Percentiles rank a stretch among this genome's conserved stretches.
These are phyloP conservation scores for Bilobella aurantiaca DNA, from an alignment of 1,140 invertebrate genomes.

Conservation along the genomic window DNA sequence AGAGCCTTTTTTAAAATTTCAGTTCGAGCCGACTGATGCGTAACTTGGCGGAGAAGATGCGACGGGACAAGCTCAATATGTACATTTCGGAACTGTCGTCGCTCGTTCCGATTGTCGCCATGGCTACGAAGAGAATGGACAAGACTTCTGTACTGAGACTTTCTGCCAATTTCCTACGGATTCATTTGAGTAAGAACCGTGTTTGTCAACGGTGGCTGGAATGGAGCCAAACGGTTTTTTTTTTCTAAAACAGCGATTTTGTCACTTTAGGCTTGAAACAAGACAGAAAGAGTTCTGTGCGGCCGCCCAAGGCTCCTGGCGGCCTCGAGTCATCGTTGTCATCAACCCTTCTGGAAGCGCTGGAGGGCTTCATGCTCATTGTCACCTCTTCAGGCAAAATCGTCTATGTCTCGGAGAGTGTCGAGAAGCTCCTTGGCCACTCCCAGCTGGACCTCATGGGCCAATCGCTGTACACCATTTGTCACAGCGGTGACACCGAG, in stretches of 20 bases:
- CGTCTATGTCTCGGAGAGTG: constrained; percentile 71
- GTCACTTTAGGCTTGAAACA: constrained; percentile 29
- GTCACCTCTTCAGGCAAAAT: constrained; percentile 70
- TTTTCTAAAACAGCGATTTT: background rate
- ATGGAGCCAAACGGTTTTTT: background rate
- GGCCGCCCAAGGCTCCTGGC: constrained; percentile 16
- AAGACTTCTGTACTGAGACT: constrained; percentile 79
- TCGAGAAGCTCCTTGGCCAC: constrained; percentile 71
- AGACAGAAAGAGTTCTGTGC: constrained; percentile 13
- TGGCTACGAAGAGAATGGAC: constrained; percentile 67
- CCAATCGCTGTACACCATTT: constrained; percentile 64
- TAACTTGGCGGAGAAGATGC: constrained; percentile 76
- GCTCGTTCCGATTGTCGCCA: constrained; percentile 69
- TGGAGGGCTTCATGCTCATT: constrained; percentile 60
- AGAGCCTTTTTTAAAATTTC: constrained; percentile 26
- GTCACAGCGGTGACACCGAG: constrained; percentile 63
- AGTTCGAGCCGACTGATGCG: constrained; percentile 63
- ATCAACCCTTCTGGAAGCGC: constrained; percentile 45
- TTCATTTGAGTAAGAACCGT: constrained; percentile 50
- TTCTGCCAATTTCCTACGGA: constrained; percentile 61
- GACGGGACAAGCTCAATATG: constrained; percentile 76
- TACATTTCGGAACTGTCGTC: constrained; percentile 70
- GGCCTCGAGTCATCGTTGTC: constrained; percentile 28
- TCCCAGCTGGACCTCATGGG: constrained; percentile 75
- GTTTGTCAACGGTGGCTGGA: background rate